Conservation (phyloP, 2,888 invertebrate genomes). For the Elysia crispata region DNA sequence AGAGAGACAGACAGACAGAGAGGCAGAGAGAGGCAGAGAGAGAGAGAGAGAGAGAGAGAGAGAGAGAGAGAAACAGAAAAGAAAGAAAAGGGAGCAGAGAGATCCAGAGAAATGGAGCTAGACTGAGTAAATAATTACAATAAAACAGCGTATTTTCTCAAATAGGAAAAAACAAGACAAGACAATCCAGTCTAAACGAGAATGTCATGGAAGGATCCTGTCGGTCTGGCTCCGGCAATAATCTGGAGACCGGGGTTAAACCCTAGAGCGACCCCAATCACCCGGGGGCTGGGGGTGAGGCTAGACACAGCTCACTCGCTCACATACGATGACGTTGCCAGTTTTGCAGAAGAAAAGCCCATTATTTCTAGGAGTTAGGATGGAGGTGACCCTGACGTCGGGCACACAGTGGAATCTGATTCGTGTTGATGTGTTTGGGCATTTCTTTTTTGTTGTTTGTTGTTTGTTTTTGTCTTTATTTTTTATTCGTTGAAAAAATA, state of each 20-base stretch:
- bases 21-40: constrained; percentile 11
- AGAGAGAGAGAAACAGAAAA: constrained; percentile 27
- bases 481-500: too few relatives aligned
- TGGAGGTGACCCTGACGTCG: background rate
- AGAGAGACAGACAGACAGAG: constrained; percentile 20
- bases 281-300: background rate
- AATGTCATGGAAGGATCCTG: too few relatives aligned
- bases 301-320: background rate
- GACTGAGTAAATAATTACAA: too few relatives aligned
- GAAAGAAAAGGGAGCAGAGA: constrained; percentile 6
- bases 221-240: constrained; percentile 19
- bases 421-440: too few relatives aligned
- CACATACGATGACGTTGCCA: background rate
- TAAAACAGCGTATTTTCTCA: too few relatives aligned
- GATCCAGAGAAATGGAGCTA: too few relatives aligned
- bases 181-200: too few relatives aligned
- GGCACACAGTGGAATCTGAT: background rate
- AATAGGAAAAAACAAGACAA: too few relatives aligned
- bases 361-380: background rate
- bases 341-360: background rate
- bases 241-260: constrained; percentile 38
- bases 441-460: too few relatives aligned
- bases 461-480: too few relatives aligned
- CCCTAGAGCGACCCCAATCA: constrained; percentile 40
- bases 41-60: constrained; percentile 29